A percentile compares a stretch with the other conserved stretches of the same genome.
Evolutionary conservation across 2,888 invertebrate species (phyloP).

Genomic region (Ischnura elegans): DNA sequence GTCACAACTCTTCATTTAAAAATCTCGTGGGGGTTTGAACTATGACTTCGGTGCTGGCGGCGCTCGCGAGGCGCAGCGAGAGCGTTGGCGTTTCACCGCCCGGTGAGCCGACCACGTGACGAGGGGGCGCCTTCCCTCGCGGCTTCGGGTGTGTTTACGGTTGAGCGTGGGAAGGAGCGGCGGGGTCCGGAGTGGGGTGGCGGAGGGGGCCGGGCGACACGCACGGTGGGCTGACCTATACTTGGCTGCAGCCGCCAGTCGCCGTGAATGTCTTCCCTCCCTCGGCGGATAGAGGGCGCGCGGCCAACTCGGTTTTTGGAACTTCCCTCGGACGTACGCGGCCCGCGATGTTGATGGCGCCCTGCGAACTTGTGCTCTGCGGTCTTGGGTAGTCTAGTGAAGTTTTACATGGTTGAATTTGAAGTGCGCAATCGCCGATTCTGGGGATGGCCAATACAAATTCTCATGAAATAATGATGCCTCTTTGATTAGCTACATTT

Average conservation of each 20-base stretch:
- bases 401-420: too few species aligned
- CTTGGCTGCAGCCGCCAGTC: constrained; percentile 17
- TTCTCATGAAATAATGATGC: too few species aligned
- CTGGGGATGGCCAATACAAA: too few species aligned
- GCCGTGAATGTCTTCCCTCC: not conserved
- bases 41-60: too few species aligned
- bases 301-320: not conserved
- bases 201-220: not conserved
- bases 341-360: not conserved
- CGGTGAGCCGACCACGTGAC: not conserved
- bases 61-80: too few species aligned
- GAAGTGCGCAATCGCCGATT: too few species aligned
- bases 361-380: not conserved
- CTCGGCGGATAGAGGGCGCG: not conserved
- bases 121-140: not conserved
- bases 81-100: not conserved
- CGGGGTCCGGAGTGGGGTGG: not conserved
- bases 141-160: not conserved
- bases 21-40: too few species aligned
- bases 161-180: not conserved
- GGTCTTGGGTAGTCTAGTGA: too few species aligned
- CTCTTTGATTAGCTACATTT: too few species aligned
- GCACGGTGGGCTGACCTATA: constrained; percentile 7
- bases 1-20: too few species aligned
- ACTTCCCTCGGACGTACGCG: not conserved